These are phyloP conservation scores for Brachyptera putata DNA, from an alignment of 2,888 invertebrate species.

Conservation along the genomic window DNA sequence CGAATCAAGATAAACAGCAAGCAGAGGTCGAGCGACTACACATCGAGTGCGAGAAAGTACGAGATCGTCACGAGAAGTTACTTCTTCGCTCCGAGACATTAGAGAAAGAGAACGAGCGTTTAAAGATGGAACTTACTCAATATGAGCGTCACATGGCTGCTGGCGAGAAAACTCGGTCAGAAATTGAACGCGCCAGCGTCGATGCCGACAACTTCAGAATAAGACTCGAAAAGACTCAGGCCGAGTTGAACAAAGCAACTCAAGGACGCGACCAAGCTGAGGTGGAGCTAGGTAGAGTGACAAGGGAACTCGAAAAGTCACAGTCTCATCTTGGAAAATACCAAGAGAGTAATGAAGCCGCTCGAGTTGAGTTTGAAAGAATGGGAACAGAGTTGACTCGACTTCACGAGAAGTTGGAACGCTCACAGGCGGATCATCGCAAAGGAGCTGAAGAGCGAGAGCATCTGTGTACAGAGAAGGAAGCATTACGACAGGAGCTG, in stretches of 20 bases:
- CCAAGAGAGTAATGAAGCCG: constrained; percentile 76
- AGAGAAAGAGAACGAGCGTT: constrained; percentile 69
- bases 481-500: constrained; percentile 64
- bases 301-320: constrained; percentile 81
- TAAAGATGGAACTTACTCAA: constrained; percentile 60
- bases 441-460: constrained; percentile 58
- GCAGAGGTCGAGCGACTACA: constrained; percentile 76
- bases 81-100: constrained; percentile 64
- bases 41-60: constrained; percentile 84
- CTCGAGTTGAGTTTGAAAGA: constrained; percentile 79
- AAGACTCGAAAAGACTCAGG: constrained; percentile 72
- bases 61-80: constrained; percentile 82
- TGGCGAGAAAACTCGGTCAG: constrained; percentile 33
- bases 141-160: constrained; percentile 42
- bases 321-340: constrained; percentile 79
- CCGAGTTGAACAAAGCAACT: constrained; percentile 44
- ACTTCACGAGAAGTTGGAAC: constrained; percentile 74
- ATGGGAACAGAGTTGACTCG: constrained; percentile 77
- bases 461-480: constrained; percentile 68
- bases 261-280: constrained; percentile 78
- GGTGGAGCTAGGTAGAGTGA: constrained; percentile 75
- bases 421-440: constrained; percentile 49
- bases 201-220: constrained; percentile 83
- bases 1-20: constrained; percentile 74
- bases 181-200: constrained; percentile 53